phyloP scores from a whole-genome alignment of 2,888 invertebrate genomes.

The Agrochola circellaris region DNA sequence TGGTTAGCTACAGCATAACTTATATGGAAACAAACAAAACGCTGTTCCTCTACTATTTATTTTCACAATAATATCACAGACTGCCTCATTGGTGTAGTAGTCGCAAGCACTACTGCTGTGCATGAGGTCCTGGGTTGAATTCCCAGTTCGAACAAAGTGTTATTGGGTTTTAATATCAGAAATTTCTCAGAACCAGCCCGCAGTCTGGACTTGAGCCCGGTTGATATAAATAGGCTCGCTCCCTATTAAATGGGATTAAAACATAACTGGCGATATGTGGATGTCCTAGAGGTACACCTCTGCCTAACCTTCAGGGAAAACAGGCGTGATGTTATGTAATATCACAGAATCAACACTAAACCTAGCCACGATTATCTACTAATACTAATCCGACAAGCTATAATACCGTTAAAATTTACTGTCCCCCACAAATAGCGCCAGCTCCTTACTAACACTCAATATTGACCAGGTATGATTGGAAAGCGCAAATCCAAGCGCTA shows the following conservation, averaged over 20 bases:
- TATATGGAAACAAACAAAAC: no score
- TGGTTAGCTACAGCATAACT: neutral
- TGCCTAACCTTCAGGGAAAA: neutral
- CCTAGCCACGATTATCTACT: neutral
- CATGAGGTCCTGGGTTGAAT: neutral
- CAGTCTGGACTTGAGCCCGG: neutral
- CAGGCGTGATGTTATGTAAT: neutral
- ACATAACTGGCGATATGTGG: neutral
- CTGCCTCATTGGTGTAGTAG: no score
- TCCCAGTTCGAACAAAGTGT: neutral
- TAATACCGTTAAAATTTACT: constrained; percentile 26
- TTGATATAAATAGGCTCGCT: neutral
- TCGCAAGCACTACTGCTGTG: neutral
- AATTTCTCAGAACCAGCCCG: neutral
- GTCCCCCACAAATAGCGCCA: neutral
- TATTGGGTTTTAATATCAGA: neutral
- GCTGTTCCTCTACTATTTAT: neutral
- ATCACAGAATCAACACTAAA: neutral
- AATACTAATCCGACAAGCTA: neutral
- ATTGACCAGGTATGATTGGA: constrained; percentile 51
- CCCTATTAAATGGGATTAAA: neutral
- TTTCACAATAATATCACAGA: neutral
- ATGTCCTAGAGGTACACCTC: no score
- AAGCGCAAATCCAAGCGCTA: constrained; percentile 48
- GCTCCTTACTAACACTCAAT: constrained; percentile 19